A percentile compares a stretch with the other conserved stretches of the same genome.
phyloP scores from a whole-genome alignment of 2,113 vertebrate species.

The Mus pahari region DNA sequence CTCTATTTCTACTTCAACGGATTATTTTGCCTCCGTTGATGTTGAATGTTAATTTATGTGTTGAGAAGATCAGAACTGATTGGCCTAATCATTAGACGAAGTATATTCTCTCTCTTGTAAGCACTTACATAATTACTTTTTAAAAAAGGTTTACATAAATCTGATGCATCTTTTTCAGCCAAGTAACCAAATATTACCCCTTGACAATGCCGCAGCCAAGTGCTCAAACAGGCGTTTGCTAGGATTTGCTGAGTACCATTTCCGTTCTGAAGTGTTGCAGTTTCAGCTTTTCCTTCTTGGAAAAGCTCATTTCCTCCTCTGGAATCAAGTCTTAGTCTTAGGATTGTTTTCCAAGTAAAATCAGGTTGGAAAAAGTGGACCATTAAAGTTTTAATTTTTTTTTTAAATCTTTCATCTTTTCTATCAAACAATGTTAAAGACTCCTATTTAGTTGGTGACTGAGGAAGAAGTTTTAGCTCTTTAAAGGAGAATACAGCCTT shows the following conservation, averaged over 20 bases:
- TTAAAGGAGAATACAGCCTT: background rate
- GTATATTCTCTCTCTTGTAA: background rate
- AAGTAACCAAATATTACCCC: slow-evolving; percentile 28
- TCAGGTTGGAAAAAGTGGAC: background rate
- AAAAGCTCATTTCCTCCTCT: slow-evolving; percentile 48
- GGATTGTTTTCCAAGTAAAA: slow-evolving; percentile 53
- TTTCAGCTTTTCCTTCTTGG: slow-evolving; percentile 33
- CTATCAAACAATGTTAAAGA: background rate
- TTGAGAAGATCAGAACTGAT: background rate
- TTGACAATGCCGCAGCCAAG: slow-evolving; percentile 43
- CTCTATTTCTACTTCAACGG: background rate
- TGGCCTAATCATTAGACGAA: background rate
- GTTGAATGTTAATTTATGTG: background rate
- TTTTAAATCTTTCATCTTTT: background rate
- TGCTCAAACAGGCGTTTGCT: slow-evolving; percentile 50
- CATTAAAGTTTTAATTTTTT: slow-evolving; percentile 6
- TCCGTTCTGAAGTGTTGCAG: slow-evolving; percentile 63
- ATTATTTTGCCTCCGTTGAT: background rate
- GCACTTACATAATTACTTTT: slow-evolving; percentile 22
- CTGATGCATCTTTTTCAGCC: slow-evolving; percentile 50
- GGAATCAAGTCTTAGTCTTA: slow-evolving; percentile 7
- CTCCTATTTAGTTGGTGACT: background rate
- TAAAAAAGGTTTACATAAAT: background rate
- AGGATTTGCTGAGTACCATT: slow-evolving; percentile 57
- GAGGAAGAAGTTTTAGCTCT: background rate